A percentile compares a stretch with the other conserved stretches of the same genome.
phyloP scores from a whole-genome alignment of 2,888 invertebrate species.

The Melanostoma mellinum region DNA sequence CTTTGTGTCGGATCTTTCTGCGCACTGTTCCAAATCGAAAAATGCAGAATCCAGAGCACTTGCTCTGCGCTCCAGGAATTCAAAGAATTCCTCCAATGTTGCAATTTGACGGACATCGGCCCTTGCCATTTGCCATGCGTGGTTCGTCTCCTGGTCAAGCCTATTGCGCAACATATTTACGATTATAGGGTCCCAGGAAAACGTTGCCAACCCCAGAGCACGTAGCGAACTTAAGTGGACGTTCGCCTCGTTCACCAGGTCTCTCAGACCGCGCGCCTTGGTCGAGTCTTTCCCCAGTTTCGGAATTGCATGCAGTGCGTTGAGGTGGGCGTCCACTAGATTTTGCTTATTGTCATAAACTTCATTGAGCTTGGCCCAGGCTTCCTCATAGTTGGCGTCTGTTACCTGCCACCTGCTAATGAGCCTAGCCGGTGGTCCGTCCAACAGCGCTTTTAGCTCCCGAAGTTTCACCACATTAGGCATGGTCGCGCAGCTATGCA shows the following conservation, averaged over 20 bases:
- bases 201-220: not conserved
- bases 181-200: constrained; percentile 1
- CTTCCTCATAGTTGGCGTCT: constrained; percentile 6
- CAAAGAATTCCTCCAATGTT: not conserved
- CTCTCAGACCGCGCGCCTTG: not conserved
- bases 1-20: too few species aligned
- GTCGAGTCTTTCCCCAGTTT: too few species aligned
- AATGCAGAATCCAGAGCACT: constrained; percentile 13
- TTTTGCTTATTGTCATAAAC: constrained; percentile 3
- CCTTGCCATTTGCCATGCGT: constrained; percentile 26
- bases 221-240: constrained; percentile 18
- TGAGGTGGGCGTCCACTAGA: constrained; percentile 4
- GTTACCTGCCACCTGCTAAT: constrained; percentile 12
- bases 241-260: constrained; percentile 17
- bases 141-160: constrained; percentile 28
- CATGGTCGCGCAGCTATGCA: too few species aligned
- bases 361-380: constrained; percentile 12
- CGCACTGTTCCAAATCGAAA: not conserved
- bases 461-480: too few species aligned
- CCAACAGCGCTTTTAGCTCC: too few species aligned
- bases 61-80: constrained; percentile 9
- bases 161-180: constrained; percentile 20
- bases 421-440: not conserved
- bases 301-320: constrained; percentile 14
- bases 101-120: constrained; percentile 19